Conservation (phyloP, 37 sponge, comb jelly and placozoan genomes). For the Crambe crambe region DNA sequence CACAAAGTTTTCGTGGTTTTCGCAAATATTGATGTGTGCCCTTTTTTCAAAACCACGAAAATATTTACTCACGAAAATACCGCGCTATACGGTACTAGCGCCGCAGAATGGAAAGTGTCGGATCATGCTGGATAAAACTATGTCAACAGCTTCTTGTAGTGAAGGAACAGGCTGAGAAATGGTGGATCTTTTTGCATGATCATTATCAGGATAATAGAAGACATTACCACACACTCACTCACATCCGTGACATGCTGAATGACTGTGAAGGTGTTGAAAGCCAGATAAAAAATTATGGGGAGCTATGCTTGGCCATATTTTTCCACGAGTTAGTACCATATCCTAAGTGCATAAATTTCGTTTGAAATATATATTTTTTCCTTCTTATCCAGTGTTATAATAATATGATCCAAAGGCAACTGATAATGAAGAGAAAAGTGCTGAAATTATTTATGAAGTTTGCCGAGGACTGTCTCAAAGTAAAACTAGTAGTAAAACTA, state of each 20-base stretch:
- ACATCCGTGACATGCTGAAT: slow-evolving; percentile 29
- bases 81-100: too few species aligned
- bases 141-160: background rate
- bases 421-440: slow-evolving; percentile 49
- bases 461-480: slow-evolving; percentile 15
- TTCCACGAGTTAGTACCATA: slow-evolving; percentile 56
- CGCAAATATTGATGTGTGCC: too few species aligned
- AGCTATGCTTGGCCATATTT: slow-evolving; percentile 22
- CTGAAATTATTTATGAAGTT: slow-evolving; percentile 21
- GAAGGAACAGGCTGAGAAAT: slow-evolving; percentile 10
- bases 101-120: background rate
- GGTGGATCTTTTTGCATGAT: slow-evolving; percentile 15
- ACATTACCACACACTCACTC: slow-evolving; percentile 40
- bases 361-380: background rate
- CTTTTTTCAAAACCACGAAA: too few species aligned
- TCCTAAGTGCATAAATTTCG: too few species aligned
- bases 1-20: too few species aligned
- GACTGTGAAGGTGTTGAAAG: background rate
- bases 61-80: too few species aligned
- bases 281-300: background rate
- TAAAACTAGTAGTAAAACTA: background rate
- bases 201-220: slow-evolving; percentile 7
- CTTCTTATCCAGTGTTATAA: slow-evolving; percentile 15
- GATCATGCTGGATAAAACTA: background rate
- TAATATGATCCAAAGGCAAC: slow-evolving; percentile 24